Base-by-base conservation (phyloP, 64 coral and sea anemone species). In the Dendrophyllia cribrosa region DNA sequence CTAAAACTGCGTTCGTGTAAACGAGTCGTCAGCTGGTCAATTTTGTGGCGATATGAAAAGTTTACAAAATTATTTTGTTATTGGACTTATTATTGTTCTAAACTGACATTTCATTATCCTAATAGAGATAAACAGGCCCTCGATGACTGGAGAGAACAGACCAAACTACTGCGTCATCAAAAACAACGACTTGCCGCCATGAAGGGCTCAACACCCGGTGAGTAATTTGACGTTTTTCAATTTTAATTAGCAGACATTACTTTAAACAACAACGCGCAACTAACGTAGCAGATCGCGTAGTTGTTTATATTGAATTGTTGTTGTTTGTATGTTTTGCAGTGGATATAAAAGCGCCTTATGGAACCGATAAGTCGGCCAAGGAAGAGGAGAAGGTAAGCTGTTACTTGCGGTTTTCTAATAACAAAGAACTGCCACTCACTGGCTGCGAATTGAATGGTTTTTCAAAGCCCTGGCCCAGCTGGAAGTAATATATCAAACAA, bases 61-160 rank as follows among this genome's bases (percentile, higher is more conserved):
- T 34, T 34, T 34, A 34, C 2, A 34, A 34, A 34, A 34, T 34
- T 34, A 34, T 34, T 34, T 34, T 34, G 34, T 34, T 34, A 34
- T 34, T 34, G 34, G 34, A 34, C 34, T 55, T 55, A 55, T 6
- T 16, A 1, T 24, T 9, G 13, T 75, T 59, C 7, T 16, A 19
- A 68, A 75, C 8, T 48, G 17, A 60, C 7, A 58, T 17, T 92
- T 16, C 12, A 51, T 67, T 56, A 59, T 70, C 50, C 44, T 79
- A 56, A 17, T 67, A 98, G 96, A 62, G 93, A 99, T 60, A 99
- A 99, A 60, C 85, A 96, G 34, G 97, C 83, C 6, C 34, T 99
- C 5, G 91, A 88, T 61, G 94, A 94, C 22, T 99, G 97, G 97
- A 83, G 97, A 58, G 80, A 99, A 23, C 63, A 88, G 46, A 94